Conservation (phyloP, 2,113 vertebrate genomes). For the Istiophorus platypterus region DNA sequence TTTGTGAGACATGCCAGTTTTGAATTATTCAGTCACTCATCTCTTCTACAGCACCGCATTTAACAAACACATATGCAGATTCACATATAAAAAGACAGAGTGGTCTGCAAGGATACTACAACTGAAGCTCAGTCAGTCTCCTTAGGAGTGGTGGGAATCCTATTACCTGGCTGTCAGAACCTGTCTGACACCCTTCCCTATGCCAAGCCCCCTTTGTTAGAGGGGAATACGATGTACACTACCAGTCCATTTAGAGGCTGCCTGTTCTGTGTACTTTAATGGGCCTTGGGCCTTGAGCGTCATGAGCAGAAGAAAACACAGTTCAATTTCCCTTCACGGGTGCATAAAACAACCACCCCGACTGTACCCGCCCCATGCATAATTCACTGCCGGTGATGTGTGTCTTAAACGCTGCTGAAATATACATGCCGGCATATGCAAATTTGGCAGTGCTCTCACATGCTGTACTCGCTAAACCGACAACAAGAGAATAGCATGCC, state of each 20-base stretch:
- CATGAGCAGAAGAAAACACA: conserved; percentile 88
- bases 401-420: conserved; percentile 95
- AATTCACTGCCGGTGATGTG: conserved; percentile 92
- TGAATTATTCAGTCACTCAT: conserved; percentile 89
- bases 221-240: conserved; percentile 89
- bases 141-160: conserved; percentile 92
- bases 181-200: conserved; percentile 87
- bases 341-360: conserved; percentile 87
- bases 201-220: conserved; percentile 55
- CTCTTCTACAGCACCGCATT: conserved; percentile 77
- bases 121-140: conserved; percentile 84
- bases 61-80: conserved; percentile 75
- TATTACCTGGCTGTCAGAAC: conserved; percentile 95
- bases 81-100: conserved; percentile 69
- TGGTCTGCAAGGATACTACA: conserved; percentile 81
- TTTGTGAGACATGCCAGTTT: conserved; percentile 83
- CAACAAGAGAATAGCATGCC: conserved; percentile 68
- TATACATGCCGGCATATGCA: conserved; percentile 97
- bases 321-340: conserved; percentile 91
- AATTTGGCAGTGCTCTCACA: conserved; percentile 87
- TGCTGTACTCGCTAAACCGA: conserved; percentile 88
- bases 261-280: conserved; percentile 86
- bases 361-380: conserved; percentile 92
- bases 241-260: conserved; percentile 91
- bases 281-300: conserved; percentile 85